Conservation (phyloP, 1,140 invertebrate species). For the Apis cerana region DNA sequence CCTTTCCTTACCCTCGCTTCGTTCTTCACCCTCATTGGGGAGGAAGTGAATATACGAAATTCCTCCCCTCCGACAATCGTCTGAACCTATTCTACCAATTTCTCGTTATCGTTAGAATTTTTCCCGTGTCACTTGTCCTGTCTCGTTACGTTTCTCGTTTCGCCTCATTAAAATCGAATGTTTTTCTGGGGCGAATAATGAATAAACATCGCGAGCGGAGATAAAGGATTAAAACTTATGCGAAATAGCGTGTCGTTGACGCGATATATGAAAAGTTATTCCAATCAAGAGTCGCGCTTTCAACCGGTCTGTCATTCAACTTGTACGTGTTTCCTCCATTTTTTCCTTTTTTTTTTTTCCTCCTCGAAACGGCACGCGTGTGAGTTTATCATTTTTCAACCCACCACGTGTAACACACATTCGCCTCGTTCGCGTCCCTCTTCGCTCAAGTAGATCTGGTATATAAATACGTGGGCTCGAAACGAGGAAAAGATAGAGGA, state of each 20-base stretch:
- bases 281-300: not conserved
- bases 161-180: slow-evolving; percentile 16
- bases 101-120: not conserved
- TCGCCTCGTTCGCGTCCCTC: not conserved
- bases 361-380: not conserved
- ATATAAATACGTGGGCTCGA: not conserved
- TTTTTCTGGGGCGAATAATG: slow-evolving; percentile 8
- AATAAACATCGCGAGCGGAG: slow-evolving; percentile 5
- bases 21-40: too few relatives aligned
- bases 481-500: not conserved
- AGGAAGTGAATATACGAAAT: too few relatives aligned
- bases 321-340: not conserved
- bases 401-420: not conserved
- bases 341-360: too few relatives aligned
- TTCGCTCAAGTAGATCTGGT: slow-evolving; percentile 7
- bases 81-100: too few relatives aligned
- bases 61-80: too few relatives aligned
- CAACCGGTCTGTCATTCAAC: not conserved
- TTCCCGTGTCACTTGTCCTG: slow-evolving; percentile 16
- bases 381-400: not conserved
- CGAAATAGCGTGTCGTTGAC: not conserved
- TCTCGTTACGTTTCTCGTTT: slow-evolving; percentile 39
- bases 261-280: not conserved
- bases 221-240: not conserved
- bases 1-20: too few relatives aligned